These are phyloP conservation scores for Chrysocyon brachyurus DNA, from an alignment of 2,797 vertebrate species.

Conservation along the genomic window DNA sequence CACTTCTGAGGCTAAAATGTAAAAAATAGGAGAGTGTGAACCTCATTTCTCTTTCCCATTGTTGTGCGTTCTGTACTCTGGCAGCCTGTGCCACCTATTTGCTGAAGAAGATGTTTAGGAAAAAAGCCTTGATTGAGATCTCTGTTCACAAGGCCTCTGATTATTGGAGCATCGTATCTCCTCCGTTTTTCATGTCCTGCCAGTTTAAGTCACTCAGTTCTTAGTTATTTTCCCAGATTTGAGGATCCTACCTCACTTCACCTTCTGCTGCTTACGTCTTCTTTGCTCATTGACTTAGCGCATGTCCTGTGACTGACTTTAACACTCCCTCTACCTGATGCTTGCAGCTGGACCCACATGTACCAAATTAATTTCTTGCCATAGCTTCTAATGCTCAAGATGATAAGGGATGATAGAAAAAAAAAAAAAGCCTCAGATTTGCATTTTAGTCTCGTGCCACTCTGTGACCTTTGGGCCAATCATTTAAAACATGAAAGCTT, in stretches of 20 bases:
- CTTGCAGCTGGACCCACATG: background rate
- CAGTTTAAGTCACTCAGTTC: background rate
- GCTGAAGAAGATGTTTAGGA: background rate
- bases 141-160: background rate
- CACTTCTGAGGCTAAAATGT: background rate
- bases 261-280: background rate
- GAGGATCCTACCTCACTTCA: background rate
- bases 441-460: background rate
- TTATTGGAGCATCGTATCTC: background rate
- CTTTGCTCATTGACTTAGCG: background rate
- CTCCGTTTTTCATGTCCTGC: background rate
- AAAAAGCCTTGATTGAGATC: background rate
- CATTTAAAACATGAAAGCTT: background rate
- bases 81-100: background rate
- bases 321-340: background rate
- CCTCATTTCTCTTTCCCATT: background rate
- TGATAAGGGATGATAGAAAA: background rate
- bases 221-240: background rate
- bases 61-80: background rate
- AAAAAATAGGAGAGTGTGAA: background rate
- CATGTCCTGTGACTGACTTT: background rate
- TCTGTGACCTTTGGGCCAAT: background rate
- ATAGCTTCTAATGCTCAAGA: background rate
- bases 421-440: background rate
- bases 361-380: background rate